phyloP scores from a whole-genome alignment of 2,113 vertebrate species.

The Cavia aperea region DNA sequence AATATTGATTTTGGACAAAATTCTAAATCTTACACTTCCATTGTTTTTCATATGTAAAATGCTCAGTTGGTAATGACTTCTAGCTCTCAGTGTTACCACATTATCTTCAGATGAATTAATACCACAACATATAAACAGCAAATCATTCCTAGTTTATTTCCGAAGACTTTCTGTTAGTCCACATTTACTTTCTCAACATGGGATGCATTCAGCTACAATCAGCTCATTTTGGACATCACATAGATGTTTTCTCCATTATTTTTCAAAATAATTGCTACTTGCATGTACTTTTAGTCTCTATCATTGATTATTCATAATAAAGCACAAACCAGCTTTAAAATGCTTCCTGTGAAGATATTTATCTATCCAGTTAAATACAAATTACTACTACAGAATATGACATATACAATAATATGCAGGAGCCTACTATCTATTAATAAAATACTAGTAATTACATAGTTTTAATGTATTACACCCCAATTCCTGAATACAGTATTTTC shows the following conservation, averaged over 20 bases:
- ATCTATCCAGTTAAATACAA: neutral
- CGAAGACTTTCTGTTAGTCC: neutral
- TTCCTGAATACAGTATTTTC: neutral
- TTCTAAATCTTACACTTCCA: neutral
- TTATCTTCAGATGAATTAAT: neutral
- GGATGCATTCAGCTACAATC: fast-evolving
- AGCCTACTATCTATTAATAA: neutral
- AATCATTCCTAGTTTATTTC: neutral
- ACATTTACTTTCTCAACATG: neutral
- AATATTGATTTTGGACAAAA: neutral
- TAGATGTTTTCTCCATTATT: neutral
- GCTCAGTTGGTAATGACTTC: neutral
- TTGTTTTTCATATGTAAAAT: neutral
- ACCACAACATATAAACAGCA: neutral
- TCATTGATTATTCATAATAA: neutral
- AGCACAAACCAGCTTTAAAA: neutral
- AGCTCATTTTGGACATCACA: neutral
- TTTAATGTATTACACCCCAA: neutral
- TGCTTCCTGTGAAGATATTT: neutral
- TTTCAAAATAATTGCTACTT: neutral
- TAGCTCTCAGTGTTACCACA: neutral
- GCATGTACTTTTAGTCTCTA: neutral
- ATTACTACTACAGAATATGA: neutral
- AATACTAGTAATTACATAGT: neutral
- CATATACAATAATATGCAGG: neutral